phyloP scores from a whole-genome alignment of 23 tunicate species.

The Halocynthia aurantium region DNA sequence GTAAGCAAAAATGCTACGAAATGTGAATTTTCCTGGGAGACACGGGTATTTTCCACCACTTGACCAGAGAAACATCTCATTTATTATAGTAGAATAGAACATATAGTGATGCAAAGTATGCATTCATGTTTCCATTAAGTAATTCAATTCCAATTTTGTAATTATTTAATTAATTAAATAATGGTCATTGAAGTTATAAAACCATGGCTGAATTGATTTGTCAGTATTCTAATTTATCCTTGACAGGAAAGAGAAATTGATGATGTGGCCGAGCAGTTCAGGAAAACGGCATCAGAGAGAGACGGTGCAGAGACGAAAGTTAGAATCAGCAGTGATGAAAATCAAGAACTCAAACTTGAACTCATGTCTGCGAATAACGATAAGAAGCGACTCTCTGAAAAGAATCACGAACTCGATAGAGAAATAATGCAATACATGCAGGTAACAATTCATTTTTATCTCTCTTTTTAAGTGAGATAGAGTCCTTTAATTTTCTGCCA shows the following conservation, averaged over 20 bases:
- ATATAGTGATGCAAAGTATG: background rate
- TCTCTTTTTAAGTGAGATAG: too few relatives aligned
- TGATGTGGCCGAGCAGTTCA: conserved; percentile 77
- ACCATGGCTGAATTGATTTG: too few relatives aligned
- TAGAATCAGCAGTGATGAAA: conserved; percentile 60
- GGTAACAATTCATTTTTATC: background rate
- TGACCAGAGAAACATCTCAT: background rate
- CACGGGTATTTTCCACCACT: background rate
- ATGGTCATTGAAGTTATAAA: too few relatives aligned
- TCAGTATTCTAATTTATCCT: background rate
- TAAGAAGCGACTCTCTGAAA: conserved; percentile 45
- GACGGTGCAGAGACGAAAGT: conserved; percentile 71
- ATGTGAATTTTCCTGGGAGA: background rate
- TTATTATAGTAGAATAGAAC: background rate
- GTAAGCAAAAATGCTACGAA: background rate
- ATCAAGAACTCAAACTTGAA: conserved; percentile 50
- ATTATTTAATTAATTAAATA: background rate
- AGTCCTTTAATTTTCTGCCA: too few relatives aligned
- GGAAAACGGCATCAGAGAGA: conserved; percentile 65
- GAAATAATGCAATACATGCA: conserved; percentile 66
- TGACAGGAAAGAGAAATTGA: conserved; percentile 65
- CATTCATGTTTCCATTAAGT: background rate
- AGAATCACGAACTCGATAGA: conserved; percentile 46
- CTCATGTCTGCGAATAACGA: conserved; percentile 49
- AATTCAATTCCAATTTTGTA: background rate